Evolutionary conservation across 2,113 vertebrate genomes (phyloP).

Genomic region (Solenodon paradoxus): DNA sequence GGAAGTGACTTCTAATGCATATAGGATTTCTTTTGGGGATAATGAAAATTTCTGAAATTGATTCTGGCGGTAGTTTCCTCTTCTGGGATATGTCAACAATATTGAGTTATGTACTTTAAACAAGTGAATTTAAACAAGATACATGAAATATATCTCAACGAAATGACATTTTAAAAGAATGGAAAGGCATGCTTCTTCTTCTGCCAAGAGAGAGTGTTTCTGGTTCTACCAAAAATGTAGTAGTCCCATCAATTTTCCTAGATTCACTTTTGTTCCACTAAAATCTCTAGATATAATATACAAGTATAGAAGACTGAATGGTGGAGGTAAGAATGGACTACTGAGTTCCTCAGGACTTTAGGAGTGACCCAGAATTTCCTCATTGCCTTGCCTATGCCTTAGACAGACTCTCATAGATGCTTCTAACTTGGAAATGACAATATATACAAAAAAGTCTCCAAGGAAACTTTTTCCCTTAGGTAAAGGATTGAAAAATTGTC

Average conservation of each 20-base stretch:
- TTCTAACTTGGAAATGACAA: neutral
- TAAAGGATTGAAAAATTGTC: neutral
- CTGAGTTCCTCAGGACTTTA: neutral
- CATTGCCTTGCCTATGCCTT: neutral
- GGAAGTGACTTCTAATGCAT: too few relatives aligned
- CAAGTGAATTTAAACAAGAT: neutral
- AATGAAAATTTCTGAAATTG: neutral
- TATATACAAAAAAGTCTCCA: neutral
- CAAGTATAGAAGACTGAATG: neutral
- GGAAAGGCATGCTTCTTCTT: neutral
- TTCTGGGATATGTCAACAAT: neutral
- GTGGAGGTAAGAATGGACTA: neutral
- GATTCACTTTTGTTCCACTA: neutral
- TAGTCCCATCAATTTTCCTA: neutral
- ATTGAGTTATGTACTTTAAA: neutral
- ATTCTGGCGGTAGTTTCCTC: neutral
- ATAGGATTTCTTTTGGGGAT: too few relatives aligned
- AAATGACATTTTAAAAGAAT: neutral
- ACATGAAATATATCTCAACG: neutral
- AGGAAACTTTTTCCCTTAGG: neutral
- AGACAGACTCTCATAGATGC: neutral
- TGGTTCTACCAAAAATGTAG: neutral
- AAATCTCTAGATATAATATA: neutral
- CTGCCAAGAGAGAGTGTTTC: neutral
- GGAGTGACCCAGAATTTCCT: neutral